Evolutionary conservation across 2,797 vertebrate genomes (phyloP).

Genomic region (Artibeus lituratus): DNA sequence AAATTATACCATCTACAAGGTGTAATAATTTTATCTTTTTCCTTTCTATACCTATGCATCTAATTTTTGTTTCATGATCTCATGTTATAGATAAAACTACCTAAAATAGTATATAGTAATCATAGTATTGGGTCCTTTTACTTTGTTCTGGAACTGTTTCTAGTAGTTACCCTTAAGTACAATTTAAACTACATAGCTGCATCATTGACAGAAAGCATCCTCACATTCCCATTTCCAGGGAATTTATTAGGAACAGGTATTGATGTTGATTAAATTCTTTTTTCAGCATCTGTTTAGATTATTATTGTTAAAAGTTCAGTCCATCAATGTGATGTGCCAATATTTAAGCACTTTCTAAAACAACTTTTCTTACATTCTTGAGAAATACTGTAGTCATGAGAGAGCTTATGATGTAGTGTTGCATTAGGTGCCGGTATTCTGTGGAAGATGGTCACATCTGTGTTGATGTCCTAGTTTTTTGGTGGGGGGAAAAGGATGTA

Average conservation of each 20-base stretch:
- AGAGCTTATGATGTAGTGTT: background rate
- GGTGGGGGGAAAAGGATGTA: background rate
- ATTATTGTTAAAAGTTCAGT: background rate
- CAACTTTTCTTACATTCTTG: background rate
- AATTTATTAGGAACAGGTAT: background rate
- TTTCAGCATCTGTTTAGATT: background rate
- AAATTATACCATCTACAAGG: background rate
- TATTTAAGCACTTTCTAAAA: background rate
- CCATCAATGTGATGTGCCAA: background rate
- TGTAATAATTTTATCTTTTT: background rate
- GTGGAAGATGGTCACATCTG: background rate
- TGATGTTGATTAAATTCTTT: background rate
- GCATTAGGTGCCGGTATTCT: background rate
- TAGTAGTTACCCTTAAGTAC: background rate
- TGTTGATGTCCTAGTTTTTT: background rate
- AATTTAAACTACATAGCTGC: background rate
- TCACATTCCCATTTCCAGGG: background rate
- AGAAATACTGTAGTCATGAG: background rate
- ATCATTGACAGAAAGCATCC: background rate
- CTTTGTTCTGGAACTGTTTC: background rate
- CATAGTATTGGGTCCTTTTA: background rate
- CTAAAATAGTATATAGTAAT: background rate
- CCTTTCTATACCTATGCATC: background rate
- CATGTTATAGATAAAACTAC: background rate
- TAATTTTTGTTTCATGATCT: slow-evolving; percentile 6